A percentile compares a stretch with the other conserved stretches of the same genome.
These are phyloP conservation scores for Diarsia brunnea DNA, from an alignment of 2,888 invertebrate species.

Conservation along the genomic window DNA sequence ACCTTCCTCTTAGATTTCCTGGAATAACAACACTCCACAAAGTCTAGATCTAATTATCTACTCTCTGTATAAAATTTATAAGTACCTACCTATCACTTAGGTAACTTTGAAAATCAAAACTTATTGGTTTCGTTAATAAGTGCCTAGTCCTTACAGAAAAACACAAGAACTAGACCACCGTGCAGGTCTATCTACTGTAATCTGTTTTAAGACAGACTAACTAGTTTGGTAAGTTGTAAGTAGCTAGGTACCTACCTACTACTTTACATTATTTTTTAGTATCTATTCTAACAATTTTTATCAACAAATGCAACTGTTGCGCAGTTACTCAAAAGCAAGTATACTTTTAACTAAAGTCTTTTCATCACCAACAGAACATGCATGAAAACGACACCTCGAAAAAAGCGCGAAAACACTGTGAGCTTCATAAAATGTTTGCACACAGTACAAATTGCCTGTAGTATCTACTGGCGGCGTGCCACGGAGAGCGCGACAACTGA, in stretches of 20 bases:
- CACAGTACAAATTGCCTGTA: constrained; percentile 56
- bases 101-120: neutral
- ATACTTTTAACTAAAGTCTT: constrained; percentile 8
- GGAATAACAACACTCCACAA: neutral
- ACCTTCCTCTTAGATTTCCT: neutral
- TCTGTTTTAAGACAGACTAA: neutral
- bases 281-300: neutral
- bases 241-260: too few relatives aligned
- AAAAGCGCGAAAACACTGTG: constrained; percentile 42
- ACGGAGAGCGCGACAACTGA: constrained; percentile 43
- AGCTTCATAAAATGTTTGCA: constrained; percentile 59
- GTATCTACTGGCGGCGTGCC: constrained; percentile 60
- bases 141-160: too few relatives aligned
- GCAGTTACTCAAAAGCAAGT: constrained; percentile 10
- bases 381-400: constrained; percentile 48
- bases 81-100: too few relatives aligned
- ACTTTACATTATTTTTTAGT: too few relatives aligned
- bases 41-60: neutral
- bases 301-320: too few relatives aligned
- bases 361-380: constrained; percentile 4
- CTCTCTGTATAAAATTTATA: neutral
- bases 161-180: too few relatives aligned
- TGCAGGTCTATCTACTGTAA: neutral
- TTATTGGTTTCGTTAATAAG: too few relatives aligned
- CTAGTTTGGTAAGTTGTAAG: too few relatives aligned